These are phyloP conservation scores for Cephus rjabovi DNA, from an alignment of 2,888 invertebrate species.

Conservation along the genomic window DNA sequence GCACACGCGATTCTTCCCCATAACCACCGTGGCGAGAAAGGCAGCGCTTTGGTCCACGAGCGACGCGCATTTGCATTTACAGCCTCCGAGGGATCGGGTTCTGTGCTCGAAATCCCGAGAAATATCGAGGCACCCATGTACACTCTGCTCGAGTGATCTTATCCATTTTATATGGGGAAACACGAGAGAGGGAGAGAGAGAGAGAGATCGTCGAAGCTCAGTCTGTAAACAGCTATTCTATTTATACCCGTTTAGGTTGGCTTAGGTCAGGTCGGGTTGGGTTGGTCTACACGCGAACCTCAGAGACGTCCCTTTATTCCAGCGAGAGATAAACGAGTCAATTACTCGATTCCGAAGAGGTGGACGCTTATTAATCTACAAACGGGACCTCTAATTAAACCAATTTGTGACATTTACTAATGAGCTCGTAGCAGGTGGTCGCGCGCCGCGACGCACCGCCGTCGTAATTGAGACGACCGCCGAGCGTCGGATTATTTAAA, in stretches of 20 bases:
- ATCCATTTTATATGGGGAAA: neutral
- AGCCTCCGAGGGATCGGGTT: neutral
- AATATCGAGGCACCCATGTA: neutral
- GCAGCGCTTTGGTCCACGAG: neutral
- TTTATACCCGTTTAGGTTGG: neutral
- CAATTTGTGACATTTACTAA: conserved; percentile 50
- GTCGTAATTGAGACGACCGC: neutral
- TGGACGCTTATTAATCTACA: conserved; percentile 41
- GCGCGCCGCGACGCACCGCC: neutral
- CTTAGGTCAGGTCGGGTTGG: neutral
- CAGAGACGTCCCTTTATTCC: conserved; percentile 14
- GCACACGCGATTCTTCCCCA: neutral
- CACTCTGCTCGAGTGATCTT: neutral
- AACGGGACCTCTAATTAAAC: conserved; percentile 47
- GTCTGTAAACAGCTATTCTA: neutral
- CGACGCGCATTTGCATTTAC: neutral
- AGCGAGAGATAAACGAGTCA: conserved; percentile 35
- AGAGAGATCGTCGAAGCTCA: neutral
- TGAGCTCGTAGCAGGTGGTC: conserved; percentile 17
- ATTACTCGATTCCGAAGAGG: conserved; percentile 40
- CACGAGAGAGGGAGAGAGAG: neutral
- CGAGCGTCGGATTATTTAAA: neutral
- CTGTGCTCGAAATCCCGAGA: neutral
- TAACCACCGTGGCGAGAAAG: neutral
- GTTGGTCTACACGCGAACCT: neutral